phyloP scores from a whole-genome alignment of 2,888 invertebrate species.

The Yponomeuta cagnagella region DNA sequence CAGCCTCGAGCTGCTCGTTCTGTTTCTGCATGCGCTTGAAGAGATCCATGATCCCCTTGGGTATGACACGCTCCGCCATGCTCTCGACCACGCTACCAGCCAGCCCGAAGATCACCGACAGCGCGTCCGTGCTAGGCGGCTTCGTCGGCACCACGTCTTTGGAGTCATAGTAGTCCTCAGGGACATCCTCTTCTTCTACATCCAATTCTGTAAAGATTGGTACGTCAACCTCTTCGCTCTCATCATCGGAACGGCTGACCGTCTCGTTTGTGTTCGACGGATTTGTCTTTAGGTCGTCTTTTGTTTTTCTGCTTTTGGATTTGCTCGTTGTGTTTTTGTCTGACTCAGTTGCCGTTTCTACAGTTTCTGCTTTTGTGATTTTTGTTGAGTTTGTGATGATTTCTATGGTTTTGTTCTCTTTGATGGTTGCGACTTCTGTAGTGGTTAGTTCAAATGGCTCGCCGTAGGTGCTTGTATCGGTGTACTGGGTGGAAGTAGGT shows the following conservation, averaged over 20 bases:
- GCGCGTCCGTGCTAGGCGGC: conserved; percentile 57
- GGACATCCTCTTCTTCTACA: conserved; percentile 46
- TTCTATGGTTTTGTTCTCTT: background rate
- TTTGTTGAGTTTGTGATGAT: conserved; percentile 16
- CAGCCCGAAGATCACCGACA: conserved; percentile 62
- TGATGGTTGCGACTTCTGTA: background rate
- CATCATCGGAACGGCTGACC: conserved; percentile 22
- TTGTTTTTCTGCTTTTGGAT: conserved; percentile 7
- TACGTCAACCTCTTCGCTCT: conserved; percentile 39
- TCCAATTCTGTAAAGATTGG: conserved; percentile 58
- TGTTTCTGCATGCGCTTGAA: conserved; percentile 67
- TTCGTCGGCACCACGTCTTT: conserved; percentile 62
- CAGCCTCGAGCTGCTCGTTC: conserved; percentile 62
- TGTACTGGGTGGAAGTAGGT: conserved; percentile 41
- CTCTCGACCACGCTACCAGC: conserved; percentile 66
- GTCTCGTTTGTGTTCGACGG: conserved; percentile 25
- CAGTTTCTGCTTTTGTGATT: conserved; percentile 5
- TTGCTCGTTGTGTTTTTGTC: background rate
- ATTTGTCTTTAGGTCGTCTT: conserved; percentile 24
- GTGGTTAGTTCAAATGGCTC: conserved; percentile 2
- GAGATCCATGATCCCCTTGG: conserved; percentile 59
- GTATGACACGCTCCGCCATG: conserved; percentile 64
- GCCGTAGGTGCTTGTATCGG: conserved; percentile 24
- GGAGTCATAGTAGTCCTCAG: conserved; percentile 65
- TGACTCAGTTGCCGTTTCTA: conserved; percentile 3